A percentile compares a stretch with the other conserved stretches of the same genome.
phyloP scores from a whole-genome alignment of 2,113 vertebrate genomes.

The Patagioenas fasciata region DNA sequence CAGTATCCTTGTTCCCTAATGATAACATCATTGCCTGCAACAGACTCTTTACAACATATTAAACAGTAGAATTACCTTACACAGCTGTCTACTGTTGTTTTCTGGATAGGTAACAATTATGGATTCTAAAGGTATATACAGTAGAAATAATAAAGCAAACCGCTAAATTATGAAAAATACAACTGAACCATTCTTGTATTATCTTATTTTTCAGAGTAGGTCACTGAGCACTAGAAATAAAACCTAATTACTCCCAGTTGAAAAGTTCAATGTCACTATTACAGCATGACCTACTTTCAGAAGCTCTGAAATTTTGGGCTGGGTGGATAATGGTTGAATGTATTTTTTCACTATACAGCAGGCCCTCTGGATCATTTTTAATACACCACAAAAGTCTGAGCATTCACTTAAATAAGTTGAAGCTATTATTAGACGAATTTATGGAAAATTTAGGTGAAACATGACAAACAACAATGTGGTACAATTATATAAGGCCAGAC shows the following conservation, averaged over 20 bases:
- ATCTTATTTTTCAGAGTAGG: slow-evolving; percentile 68
- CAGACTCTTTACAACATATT: slow-evolving; percentile 48
- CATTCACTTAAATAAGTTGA: slow-evolving; percentile 33
- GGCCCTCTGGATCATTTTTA: background rate
- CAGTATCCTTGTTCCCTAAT: slow-evolving; percentile 11
- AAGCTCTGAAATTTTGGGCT: slow-evolving; percentile 56
- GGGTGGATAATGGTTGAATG: slow-evolving; percentile 10
- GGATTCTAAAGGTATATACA: slow-evolving; percentile 42
- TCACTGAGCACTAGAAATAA: slow-evolving; percentile 75
- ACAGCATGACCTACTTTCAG: slow-evolving; percentile 69
- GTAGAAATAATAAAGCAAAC: slow-evolving; percentile 4
- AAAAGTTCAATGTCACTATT: slow-evolving; percentile 75
- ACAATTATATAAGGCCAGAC: background rate
- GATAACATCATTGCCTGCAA: slow-evolving; percentile 35
- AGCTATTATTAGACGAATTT: slow-evolving; percentile 16
- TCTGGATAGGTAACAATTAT: slow-evolving; percentile 31
- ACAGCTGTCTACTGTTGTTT: slow-evolving; percentile 46
- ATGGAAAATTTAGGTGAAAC: slow-evolving; percentile 15
- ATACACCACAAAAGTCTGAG: slow-evolving; percentile 18
- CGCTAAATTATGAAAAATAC: slow-evolving; percentile 41
- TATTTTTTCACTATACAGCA: slow-evolving; percentile 2
- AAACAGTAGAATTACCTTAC: background rate
- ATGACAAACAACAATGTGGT: background rate
- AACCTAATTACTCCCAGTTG: slow-evolving; percentile 78
- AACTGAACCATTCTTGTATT: slow-evolving; percentile 18